These are phyloP conservation scores for Porites divaricata DNA, from an alignment of 92 coral and sea anemone species.

Conservation along the genomic window DNA sequence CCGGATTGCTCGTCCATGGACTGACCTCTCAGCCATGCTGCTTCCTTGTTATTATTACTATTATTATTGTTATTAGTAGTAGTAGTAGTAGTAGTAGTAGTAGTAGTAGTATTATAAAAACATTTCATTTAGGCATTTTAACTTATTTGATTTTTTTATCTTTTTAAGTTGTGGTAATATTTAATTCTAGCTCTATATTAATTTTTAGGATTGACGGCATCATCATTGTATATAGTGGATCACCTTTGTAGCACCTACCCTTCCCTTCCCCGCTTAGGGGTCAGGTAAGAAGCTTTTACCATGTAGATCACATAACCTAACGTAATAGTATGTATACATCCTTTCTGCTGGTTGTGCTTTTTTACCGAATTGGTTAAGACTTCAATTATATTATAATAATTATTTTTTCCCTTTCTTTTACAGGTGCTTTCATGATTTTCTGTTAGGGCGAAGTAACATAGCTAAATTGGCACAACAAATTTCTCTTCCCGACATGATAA, in stretches of 20 bases:
- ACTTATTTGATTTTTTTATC: too few relatives aligned
- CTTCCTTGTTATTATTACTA: too few relatives aligned
- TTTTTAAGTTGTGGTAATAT: too few relatives aligned
- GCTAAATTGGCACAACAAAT: slow-evolving; percentile 76
- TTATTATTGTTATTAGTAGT: too few relatives aligned
- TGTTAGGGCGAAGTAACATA: slow-evolving; percentile 65
- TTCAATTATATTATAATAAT: not conserved
- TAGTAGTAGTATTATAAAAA: too few relatives aligned
- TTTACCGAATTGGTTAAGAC: not conserved
- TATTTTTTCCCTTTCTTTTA: not conserved
- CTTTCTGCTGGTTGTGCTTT: not conserved
- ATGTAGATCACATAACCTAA: not conserved
- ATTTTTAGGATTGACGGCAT: slow-evolving; percentile 31
- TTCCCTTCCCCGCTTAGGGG: slow-evolving; percentile 76
- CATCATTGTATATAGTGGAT: slow-evolving; percentile 77
- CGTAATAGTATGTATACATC: too few relatives aligned
- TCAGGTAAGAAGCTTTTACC: slow-evolving; percentile 65
- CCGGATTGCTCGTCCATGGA: fast-evolving
- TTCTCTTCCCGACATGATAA: slow-evolving; percentile 89
- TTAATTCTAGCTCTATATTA: not conserved
- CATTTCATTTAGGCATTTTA: too few relatives aligned
- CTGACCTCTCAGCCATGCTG: too few relatives aligned
- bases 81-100: too few relatives aligned
- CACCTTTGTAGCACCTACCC: slow-evolving; percentile 79
- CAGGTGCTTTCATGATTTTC: slow-evolving; percentile 79